phyloP scores from a whole-genome alignment of 2,888 invertebrate genomes.

The Eristalis arbustorum region DNA sequence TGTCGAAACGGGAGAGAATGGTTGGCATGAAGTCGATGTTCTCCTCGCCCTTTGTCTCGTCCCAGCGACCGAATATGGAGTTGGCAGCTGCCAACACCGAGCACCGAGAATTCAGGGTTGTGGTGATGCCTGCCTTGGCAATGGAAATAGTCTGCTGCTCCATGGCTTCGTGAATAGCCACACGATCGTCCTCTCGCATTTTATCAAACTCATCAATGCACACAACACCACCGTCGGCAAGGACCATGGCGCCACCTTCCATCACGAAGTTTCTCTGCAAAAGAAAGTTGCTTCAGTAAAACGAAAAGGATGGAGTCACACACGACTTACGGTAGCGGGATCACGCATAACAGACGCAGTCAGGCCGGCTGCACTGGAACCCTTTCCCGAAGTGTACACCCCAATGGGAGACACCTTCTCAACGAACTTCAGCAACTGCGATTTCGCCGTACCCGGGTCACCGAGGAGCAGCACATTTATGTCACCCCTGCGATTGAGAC shows the following conservation, averaged over 20 bases:
- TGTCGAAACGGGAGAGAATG: constrained; percentile 99
- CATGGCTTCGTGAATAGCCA: constrained; percentile 99
- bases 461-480: constrained; percentile 97
- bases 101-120: constrained; percentile 98
- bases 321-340: constrained; percentile 90
- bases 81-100: constrained; percentile 99
- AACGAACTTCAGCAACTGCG: constrained; percentile 97
- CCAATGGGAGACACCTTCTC: constrained; percentile 96
- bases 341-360: constrained; percentile 98
- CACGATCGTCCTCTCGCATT: constrained; percentile 99
- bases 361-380: constrained; percentile 98
- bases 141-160: constrained; percentile 99
- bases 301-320: neutral
- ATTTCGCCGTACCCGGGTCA: constrained; percentile 99
- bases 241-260: constrained; percentile 99
- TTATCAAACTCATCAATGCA: constrained; percentile 99
- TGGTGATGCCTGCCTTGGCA: constrained; percentile 99
- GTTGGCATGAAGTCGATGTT: constrained; percentile 99
- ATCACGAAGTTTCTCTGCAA: constrained; percentile 94
- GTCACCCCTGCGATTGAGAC: constrained; percentile 96
- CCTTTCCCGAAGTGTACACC: constrained; percentile 99
- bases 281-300: constrained; percentile 18
- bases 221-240: constrained; percentile 99
- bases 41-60: constrained; percentile 97
- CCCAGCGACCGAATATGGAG: constrained; percentile 99